Conservation (phyloP, 1,140 invertebrate genomes). For the Drosophila subpulchrella region DNA sequence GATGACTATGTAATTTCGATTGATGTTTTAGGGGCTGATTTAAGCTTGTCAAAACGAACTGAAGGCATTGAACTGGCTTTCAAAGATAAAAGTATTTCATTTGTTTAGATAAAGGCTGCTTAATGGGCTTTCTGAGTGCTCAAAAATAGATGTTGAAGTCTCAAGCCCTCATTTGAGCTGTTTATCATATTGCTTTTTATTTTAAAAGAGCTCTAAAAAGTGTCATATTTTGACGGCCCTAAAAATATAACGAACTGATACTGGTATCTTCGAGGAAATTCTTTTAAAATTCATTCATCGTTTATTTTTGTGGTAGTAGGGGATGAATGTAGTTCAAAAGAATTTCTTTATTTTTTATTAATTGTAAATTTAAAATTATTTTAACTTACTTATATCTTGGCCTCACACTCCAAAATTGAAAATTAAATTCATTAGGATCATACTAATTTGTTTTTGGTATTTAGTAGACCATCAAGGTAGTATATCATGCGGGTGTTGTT, state of each 20-base stretch:
- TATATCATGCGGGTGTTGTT: too few species aligned
- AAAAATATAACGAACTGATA: not conserved
- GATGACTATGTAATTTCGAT: not conserved
- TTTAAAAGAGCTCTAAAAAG: not conserved
- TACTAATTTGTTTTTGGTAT: too few species aligned
- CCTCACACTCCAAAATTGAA: too few species aligned
- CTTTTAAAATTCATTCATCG: not conserved
- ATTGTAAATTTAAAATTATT: too few species aligned
- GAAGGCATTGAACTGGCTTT: too few species aligned
- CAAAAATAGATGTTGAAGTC: not conserved
- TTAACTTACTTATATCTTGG: too few species aligned
- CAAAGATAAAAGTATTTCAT: not conserved
- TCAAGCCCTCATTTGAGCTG: not conserved
- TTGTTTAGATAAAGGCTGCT: not conserved
- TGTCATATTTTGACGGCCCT: not conserved
- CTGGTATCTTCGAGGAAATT: not conserved
- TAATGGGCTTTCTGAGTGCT: not conserved
- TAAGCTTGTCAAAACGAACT: not conserved
- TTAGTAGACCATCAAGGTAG: too few species aligned
- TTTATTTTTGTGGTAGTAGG: not conserved
- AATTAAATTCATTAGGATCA: too few species aligned
- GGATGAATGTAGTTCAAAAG: too few species aligned
- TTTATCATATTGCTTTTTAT: conserved; percentile 1
- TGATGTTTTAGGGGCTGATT: not conserved
- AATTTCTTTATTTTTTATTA: too few species aligned